Evolutionary conservation across 1,140 invertebrate genomes (phyloP), one percentile per base, ranked within the genome.

Genomic region (Euura lappo): DNA sequence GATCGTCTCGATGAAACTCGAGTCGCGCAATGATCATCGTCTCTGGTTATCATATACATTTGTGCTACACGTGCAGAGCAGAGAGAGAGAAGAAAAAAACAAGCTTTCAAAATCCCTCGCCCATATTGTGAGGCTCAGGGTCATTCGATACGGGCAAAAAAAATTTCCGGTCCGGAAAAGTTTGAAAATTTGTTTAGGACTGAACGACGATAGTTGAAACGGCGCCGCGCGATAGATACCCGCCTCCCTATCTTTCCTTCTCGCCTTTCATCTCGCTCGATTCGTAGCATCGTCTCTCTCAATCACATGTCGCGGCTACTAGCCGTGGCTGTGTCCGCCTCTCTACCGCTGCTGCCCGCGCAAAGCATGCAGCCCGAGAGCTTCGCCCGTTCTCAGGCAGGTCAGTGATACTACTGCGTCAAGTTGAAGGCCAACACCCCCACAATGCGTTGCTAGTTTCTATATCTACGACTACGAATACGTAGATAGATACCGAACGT

Each of bases 341-440:
- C 45, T 43, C 72, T 66, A 68, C 69, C 74, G 74, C 76, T 67
- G 43, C 28, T 28, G 65, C 65, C 73, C 68, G 65, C 73, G 69
- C 73, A 64, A 47, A 44, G 43, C 46, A 42, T 65, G 45, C 65
- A 73, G 45, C 43, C 28, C 72, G 64, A n/a, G 44, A 71, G 70
- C 69, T 70, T 71, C 66, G 28, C 70, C 65, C 64, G 70, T 87
- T 87, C 86, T 87, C 86, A 88, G 87, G 86, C 87, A 88, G 86
- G 87, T 88, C 87, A 87, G 87, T 87, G 86, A 87, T 87, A 88
- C 86, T 87, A 85, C 86, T 83, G 85, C 86, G 86, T 86, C 86
- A 88, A 88, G 87, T 88, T 87, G 86, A 88, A 88, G 87, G 87
- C 87, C 87, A 88, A 88, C 86, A 88, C 86, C 87, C 87, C 86